Base-by-base conservation (phyloP, 2,797 vertebrate species). In the Glyptemys insculpta region DNA sequence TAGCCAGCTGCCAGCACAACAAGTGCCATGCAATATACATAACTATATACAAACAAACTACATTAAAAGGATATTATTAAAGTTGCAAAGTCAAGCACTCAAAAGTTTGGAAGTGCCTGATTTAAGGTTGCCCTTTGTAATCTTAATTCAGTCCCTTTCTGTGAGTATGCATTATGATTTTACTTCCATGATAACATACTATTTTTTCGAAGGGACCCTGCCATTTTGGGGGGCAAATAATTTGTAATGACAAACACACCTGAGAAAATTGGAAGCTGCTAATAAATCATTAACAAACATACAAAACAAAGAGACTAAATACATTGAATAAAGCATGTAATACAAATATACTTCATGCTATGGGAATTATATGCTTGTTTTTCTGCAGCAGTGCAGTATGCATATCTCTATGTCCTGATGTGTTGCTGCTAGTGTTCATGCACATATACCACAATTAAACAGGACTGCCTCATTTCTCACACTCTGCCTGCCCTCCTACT, bases 71-170 rank as follows among this genome's bases (percentile, higher is more conserved):
- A 49, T 12, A 59, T 59, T 83, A 79, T 14, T 79, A 88, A 31
- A 85, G 34, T 37, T 88, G 52, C 31, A 81, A 91, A 96, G 94
- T n/a, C 37, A 83, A 83, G 49, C 37, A 85, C 44, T 89, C 37
- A 7, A 34, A 95, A 92, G 21, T 59, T 25, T 85, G 44, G 29
- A 93, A 92, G 95, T 95, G 68, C 94, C 85, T 91, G 37, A 83
- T 37, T 1, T 89, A 94, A 85, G 68, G 84, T 91, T 91, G 74
- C 87, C 89, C 25, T 83, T 37, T 92, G 1, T 92, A 79, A 94
- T 34, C 54, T 91, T 92, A 90, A 89, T 86, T 86, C 4, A 80
- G 88, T 95, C 25, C 87, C 91, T 54, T 90, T 89, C 34, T 34
- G 2, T 0, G 41, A 21, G n/a, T 10, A 2, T 81, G 94, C 74